These are phyloP conservation scores for Sciaenops ocellatus DNA, from an alignment of 2,797 vertebrate species.

Conservation along the genomic window DNA sequence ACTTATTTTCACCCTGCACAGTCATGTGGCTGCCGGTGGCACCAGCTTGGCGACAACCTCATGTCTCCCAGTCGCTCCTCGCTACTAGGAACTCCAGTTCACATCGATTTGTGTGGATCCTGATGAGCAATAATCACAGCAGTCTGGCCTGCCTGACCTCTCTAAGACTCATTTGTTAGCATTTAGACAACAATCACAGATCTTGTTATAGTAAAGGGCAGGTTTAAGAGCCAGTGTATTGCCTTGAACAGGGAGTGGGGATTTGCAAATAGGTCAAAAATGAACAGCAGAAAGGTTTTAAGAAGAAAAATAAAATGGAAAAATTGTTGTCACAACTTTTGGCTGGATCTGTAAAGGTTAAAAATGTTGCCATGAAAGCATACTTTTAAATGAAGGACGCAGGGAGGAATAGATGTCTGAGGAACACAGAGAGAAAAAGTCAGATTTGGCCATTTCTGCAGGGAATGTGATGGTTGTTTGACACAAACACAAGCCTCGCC, in stretches of 20 bases:
- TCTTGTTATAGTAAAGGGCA: conserved; percentile 50
- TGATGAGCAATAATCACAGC: conserved; percentile 56
- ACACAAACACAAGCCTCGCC: conserved; percentile 65
- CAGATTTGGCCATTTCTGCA: conserved; percentile 56
- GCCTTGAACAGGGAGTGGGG: conserved; percentile 1
- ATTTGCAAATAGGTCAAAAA: conserved; percentile 23
- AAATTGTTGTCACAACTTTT: conserved; percentile 38
- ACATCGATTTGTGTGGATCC: conserved; percentile 50
- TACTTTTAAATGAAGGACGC: conserved; percentile 51
- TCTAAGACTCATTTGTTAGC: conserved; percentile 49
- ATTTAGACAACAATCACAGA: conserved; percentile 50
- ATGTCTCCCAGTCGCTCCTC: conserved; percentile 35
- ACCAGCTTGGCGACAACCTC: conserved; percentile 5
- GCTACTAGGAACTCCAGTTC: conserved; percentile 10
- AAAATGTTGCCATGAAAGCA: conserved; percentile 34
- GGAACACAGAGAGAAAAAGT: conserved; percentile 28
- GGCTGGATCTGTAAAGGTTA: conserved; percentile 27
- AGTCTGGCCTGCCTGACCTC: conserved; percentile 51
- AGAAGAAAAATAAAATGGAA: background rate
- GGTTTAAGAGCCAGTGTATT: conserved; percentile 1
- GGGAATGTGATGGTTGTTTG: conserved; percentile 72
- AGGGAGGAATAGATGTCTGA: conserved; percentile 49
- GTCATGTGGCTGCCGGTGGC: conserved; percentile 32
- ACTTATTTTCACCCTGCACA: conserved; percentile 32
- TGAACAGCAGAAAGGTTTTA: conserved; percentile 5